Evolutionary conservation across 2,797 vertebrate genomes (phyloP), one percentile per base, ranked within the genome.

Genomic region (Rhyacichthys aspro): DNA sequence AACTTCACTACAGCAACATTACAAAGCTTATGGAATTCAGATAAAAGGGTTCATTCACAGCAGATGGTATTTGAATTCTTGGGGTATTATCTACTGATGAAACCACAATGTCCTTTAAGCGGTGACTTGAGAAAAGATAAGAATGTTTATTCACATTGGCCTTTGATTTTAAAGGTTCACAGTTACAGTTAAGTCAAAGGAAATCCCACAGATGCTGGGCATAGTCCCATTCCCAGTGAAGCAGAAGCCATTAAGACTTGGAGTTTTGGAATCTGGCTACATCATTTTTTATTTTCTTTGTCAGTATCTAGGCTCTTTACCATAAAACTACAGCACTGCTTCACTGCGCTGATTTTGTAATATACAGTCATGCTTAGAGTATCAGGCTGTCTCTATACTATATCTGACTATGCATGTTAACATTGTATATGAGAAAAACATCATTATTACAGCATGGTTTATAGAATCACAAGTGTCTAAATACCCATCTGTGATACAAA

Each of bases 221-320:
- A n/a, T 9, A 1, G 11, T 43, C 44, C 16, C 48, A 11, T 56
- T 7, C 1, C 53, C 6, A 11, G 45, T 59, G 55, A 59, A 43
- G 34, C 63, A 11, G 38, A 56, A 70, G 37, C 17, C 28, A n/a
- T 66, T 34, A 54, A 60, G 65, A 55, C 77, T 49, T 64, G 42
- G 33, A 82, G 52, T 70, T 68, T 72, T 32, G 50, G 49, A 70
- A 47, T 76, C 64, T 70, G 45, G 57, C 64, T 72, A 44, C 54
- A 47, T 54, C 33, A n/a, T 43, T 64, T 76, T 70, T 53, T 49
- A 56, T 55, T 63, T 70, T 59, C 69, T 70, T 76, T 79, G 68
- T 83, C 80, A 76, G 55, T 32, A 44, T 73, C 47, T 71, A 82
- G 84, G 76, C 79, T 79, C 43, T 39, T 32, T 1, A 62, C 63